Evolutionary conservation across 1,140 invertebrate genomes (phyloP).

Genomic region (Drosophila pseudoananassae): DNA sequence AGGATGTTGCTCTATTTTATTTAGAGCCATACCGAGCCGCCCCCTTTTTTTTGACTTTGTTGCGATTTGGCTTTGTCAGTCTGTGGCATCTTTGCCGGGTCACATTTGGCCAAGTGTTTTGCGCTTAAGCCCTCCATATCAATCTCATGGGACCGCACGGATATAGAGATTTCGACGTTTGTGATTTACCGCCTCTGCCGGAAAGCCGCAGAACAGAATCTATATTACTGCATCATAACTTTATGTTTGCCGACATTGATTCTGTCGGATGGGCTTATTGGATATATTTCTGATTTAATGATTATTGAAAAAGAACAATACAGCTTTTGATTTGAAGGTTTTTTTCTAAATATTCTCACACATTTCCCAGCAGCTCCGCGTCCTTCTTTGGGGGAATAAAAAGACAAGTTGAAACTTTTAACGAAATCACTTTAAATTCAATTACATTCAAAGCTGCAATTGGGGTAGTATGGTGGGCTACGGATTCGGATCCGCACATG

Average conservation of each 20-base stretch:
- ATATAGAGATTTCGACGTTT: conserved; percentile 81
- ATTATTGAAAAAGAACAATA: conserved; percentile 56
- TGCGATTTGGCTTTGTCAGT: conserved; percentile 56
- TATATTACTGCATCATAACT: conserved; percentile 71
- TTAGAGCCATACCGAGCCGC: conserved; percentile 39
- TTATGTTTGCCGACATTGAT: conserved; percentile 61
- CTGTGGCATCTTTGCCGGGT: conserved; percentile 37
- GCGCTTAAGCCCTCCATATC: conserved; percentile 77
- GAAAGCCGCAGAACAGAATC: conserved; percentile 31
- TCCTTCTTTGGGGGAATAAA: background rate
- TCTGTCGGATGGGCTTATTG: conserved; percentile 54
- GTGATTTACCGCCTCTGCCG: conserved; percentile 67
- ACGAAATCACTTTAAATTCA: conserved; percentile 77
- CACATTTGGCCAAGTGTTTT: conserved; percentile 82
- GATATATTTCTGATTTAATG: conserved; percentile 58
- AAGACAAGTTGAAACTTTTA: conserved; percentile 29
- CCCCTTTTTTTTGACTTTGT: conserved; percentile 53
- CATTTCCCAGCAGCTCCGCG: background rate
- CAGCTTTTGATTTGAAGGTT: conserved; percentile 3
- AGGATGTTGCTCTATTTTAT: conserved; percentile 68
- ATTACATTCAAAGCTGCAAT: conserved; percentile 66
- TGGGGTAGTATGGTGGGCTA: conserved; percentile 13
- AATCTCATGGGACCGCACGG: conserved; percentile 73
- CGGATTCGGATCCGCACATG: conserved; percentile 51
- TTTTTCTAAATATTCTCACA: background rate